A percentile compares a stretch with the other conserved stretches of the same genome.
These are phyloP conservation scores for Athalia rosae DNA, from an alignment of 2,888 invertebrate genomes.

Conservation along the genomic window DNA sequence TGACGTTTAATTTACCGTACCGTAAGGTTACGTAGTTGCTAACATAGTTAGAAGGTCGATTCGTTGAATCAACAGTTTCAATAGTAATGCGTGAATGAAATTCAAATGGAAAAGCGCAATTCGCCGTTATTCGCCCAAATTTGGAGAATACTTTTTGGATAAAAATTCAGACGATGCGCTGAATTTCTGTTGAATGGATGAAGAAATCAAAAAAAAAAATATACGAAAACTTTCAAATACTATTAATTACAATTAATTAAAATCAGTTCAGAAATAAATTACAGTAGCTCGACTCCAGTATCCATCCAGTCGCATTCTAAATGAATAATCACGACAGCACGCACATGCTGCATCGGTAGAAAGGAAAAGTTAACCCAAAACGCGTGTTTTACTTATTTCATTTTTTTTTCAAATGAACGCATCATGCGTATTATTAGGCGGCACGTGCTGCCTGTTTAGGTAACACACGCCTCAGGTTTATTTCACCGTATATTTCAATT, in stretches of 20 bases:
- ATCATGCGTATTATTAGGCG: neutral
- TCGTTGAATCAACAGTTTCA: neutral
- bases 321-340: neutral
- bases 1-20: constrained; percentile 24
- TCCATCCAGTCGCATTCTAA: neutral
- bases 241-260: neutral
- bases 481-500: too few relatives aligned
- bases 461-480: neutral
- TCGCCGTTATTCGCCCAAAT: neutral
- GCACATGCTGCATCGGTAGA: neutral
- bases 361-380: constrained; percentile 4
- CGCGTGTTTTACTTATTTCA: neutral
- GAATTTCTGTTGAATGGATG: neutral
- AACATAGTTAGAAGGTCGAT: constrained; percentile 12
- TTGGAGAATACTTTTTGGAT: neutral
- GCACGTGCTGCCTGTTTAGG: neutral
- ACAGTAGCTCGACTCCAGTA: too few relatives aligned
- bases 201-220: too few relatives aligned
- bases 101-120: neutral
- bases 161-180: constrained; percentile 5
- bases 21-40: neutral
- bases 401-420: neutral
- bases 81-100: too few relatives aligned
- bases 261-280: too few relatives aligned
- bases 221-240: neutral